Percentiles rank a stretch among this genome's conserved stretches.
Evolutionary conservation across 2,113 vertebrate genomes (phyloP).

Genomic region (Xyrauchen texanus): DNA sequence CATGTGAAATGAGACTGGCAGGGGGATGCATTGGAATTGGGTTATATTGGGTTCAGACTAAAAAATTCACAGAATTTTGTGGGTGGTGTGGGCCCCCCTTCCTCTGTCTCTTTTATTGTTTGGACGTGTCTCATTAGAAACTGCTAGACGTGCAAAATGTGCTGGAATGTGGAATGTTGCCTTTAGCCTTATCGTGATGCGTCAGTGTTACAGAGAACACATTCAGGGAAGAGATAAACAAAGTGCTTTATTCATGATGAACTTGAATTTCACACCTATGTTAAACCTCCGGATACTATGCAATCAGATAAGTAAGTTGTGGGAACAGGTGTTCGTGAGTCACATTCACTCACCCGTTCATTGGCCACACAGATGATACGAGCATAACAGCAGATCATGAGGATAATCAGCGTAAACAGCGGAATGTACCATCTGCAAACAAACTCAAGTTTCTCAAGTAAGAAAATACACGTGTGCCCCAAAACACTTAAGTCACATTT

Average conservation of each 20-base stretch:
- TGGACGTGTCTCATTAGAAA: neutral
- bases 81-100: too few species aligned
- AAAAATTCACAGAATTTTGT: too few species aligned
- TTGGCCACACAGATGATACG: slow-evolving; percentile 83
- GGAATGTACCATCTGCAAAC: slow-evolving; percentile 75
- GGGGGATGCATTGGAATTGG: too few species aligned
- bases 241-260: neutral
- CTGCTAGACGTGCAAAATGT: slow-evolving; percentile 4
- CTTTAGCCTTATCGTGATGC: neutral
- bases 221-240: neutral
- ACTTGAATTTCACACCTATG: too few species aligned
- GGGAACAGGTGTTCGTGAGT: too few species aligned
- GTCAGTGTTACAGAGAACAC: neutral
- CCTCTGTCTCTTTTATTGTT: neutral
- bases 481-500: too few species aligned
- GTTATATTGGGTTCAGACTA: too few species aligned
- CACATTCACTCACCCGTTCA: slow-evolving; percentile 69
- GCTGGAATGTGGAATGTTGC: slow-evolving; percentile 14
- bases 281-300: too few species aligned
- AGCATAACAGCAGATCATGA: slow-evolving; percentile 81
- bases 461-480: too few species aligned
- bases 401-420: slow-evolving; percentile 81
- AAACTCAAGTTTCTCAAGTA: neutral
- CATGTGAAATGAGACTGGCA: too few species aligned
- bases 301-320: neutral